Percentiles rank a stretch among this genome's conserved stretches.
These are phyloP conservation scores for Sebastes iracundus DNA, from an alignment of 2,797 vertebrate genomes.

Conservation along the genomic window DNA sequence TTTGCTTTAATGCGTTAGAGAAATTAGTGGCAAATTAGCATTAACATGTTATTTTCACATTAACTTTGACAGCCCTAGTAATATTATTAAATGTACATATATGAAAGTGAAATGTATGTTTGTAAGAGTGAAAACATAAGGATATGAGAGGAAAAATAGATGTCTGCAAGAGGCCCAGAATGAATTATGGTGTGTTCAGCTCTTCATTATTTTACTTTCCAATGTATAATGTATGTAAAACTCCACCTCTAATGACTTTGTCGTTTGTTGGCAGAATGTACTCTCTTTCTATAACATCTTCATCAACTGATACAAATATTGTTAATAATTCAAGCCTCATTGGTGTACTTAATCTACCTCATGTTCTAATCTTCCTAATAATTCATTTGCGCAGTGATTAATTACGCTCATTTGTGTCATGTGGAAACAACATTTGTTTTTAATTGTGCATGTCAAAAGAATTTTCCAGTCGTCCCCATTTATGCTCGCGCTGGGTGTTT, in stretches of 20 bases:
- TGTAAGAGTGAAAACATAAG: not conserved
- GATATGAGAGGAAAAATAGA: not conserved
- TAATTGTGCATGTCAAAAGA: constrained; percentile 76
- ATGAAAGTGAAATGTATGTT: not conserved
- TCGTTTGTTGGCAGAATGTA: constrained; percentile 32
- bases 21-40: too few species aligned
- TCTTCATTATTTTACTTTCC: not conserved
- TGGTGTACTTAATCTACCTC: constrained; percentile 78
- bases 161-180: too few species aligned
- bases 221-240: constrained; percentile 20
- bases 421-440: constrained; percentile 76
- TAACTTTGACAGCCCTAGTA: too few species aligned
- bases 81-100: not conserved
- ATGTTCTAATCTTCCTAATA: constrained; percentile 76
- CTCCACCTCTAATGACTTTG: constrained; percentile 46
- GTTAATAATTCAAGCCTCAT: constrained; percentile 80
- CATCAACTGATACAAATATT: constrained; percentile 67
- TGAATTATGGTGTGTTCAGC: not conserved
- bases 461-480: constrained; percentile 63
- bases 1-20: too few species aligned
- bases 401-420: constrained; percentile 72
- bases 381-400: constrained; percentile 79
- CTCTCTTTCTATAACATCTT: constrained; percentile 49
- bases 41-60: too few species aligned
- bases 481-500: constrained; percentile 23